Evolutionary conservation across 2,113 vertebrate genomes (phyloP).

Genomic region (Balaenoptera acutorostrata): DNA sequence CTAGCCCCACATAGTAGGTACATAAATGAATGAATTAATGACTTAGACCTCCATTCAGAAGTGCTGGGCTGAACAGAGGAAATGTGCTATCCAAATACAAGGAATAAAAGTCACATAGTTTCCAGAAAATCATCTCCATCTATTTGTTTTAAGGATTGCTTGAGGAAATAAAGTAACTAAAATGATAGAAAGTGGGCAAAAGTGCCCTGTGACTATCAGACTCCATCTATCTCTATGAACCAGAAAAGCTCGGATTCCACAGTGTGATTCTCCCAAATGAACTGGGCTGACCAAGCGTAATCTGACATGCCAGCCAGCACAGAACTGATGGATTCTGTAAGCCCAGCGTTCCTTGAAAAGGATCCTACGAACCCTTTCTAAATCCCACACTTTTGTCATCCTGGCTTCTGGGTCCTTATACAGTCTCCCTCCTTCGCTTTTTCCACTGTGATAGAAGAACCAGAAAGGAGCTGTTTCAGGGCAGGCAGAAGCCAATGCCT

Average conservation of each 20-base stretch:
- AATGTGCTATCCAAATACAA: not conserved
- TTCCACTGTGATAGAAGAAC: not conserved
- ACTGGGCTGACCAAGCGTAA: not conserved
- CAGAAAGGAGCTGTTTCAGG: constrained; percentile 37
- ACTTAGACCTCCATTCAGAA: not conserved
- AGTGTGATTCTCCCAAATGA: not conserved
- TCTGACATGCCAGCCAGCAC: not conserved
- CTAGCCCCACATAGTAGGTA: not conserved
- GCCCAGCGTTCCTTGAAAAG: not conserved
- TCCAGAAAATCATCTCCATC: not conserved
- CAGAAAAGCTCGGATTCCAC: not conserved
- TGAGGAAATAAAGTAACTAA: not conserved
- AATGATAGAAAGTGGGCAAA: not conserved
- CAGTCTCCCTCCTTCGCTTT: not conserved
- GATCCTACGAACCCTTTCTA: not conserved
- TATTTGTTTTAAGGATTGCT: not conserved
- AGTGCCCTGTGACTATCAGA: not conserved
- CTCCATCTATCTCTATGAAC: not conserved
- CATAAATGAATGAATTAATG: not conserved
- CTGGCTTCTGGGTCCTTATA: constrained; percentile 13
- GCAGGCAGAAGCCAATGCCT: not conserved
- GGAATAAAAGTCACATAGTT: not conserved
- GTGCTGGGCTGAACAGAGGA: not conserved
- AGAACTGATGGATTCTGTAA: not conserved
- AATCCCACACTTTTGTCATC: not conserved